Evolutionary conservation across 2,113 vertebrate species (phyloP).

Genomic region (Ardeotis arabs): DNA sequence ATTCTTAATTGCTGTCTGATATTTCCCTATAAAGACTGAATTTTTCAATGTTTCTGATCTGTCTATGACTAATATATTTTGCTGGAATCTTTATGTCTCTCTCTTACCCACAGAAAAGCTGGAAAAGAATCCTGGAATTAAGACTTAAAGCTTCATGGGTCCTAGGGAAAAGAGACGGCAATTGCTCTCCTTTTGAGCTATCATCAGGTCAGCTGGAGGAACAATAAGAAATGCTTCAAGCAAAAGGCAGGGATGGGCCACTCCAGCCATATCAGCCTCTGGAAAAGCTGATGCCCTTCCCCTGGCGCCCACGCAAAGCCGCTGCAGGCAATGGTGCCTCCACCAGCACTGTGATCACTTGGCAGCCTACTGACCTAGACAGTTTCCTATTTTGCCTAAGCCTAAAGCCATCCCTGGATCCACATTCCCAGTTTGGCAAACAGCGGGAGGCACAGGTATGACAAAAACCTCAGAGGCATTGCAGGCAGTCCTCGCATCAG

Average conservation of each 20-base stretch:
- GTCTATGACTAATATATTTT: neutral
- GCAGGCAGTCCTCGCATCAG: neutral
- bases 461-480: conserved; percentile 8
- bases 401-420: conserved; percentile 6
- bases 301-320: neutral
- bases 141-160: neutral
- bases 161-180: neutral
- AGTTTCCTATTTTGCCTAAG: conserved; percentile 36
- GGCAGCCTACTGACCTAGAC: neutral
- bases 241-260: neutral
- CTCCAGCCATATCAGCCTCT: neutral
- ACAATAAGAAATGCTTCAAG: neutral
- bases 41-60: neutral
- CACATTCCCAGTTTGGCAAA: neutral
- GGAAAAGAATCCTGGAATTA: neutral
- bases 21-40: neutral
- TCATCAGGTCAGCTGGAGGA: neutral
- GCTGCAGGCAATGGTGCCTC: neutral
- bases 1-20: neutral
- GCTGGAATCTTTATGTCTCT: neutral
- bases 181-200: neutral
- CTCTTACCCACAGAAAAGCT: neutral
- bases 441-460: neutral
- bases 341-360: neutral
- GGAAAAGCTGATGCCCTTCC: conserved; percentile 8